Base-by-base conservation (phyloP, 30 jellyfish, hydroid and myxozoan genomes). In the Hydractinia echinata region DNA sequence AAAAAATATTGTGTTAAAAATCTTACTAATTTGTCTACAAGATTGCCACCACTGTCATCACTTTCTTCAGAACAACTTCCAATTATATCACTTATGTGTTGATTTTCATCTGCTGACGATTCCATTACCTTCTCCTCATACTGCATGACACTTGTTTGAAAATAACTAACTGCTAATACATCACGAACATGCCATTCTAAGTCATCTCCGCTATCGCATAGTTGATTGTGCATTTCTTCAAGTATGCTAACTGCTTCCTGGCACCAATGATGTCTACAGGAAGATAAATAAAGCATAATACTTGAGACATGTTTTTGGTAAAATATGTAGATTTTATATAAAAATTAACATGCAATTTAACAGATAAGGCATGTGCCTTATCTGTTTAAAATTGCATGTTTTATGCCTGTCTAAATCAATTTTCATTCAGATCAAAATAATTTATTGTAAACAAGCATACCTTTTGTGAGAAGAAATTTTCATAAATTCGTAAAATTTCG, bases 211-310 rank as follows among this genome's bases (percentile, higher is more conserved):
- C 61, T n/a, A 5, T 61, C 76, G 54, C 54, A 49, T 53, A 54
- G 30, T n/a, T 77, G 54, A 56, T 77, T 77, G 10, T 53, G 79
- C 85, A 77, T 77, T 20, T 54, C 85, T 54, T 77, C 85, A 51
- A 77, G 39, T 14, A 53, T 61, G 44, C 81, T 44, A 54, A 60
- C 51, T 8, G 85, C 85, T 55, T 77, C 85, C 18, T 56, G 11
- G 8, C 77, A 55, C 76, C 76, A 60, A 60, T 77, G 85, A 55
- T 9, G 60, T 14, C 85, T 77, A 54, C 18, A 56, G n/a, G n/a
- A n/a, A n/a, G n/a, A n/a, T 6, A 5, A 9, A 77, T 5, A 1
- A 6, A 10, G 4, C 5, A 76, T n/a, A 15, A 16, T 20, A 4
- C 51, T 21, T 50, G 54, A 49, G 9, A 16, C 10, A 76, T 72